Evolutionary conservation across 2,113 vertebrate species (phyloP).

Genomic region (Oceanodroma tethys): DNA sequence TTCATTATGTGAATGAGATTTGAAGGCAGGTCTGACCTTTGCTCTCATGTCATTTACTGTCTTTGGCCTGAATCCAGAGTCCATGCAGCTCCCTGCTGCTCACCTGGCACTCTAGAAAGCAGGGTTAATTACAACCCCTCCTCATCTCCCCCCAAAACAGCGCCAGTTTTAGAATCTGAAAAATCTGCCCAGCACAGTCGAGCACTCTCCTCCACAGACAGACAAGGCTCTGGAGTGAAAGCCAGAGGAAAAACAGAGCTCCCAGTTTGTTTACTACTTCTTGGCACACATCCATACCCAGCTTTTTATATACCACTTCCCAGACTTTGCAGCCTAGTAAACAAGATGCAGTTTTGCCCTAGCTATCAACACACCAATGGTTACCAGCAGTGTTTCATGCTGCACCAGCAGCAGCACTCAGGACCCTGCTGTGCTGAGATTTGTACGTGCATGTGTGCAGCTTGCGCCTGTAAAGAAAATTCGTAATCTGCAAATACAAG

Average conservation of each 20-base stretch:
- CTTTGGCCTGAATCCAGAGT: not conserved
- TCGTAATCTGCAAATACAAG: not conserved
- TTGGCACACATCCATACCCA: slow-evolving; percentile 28
- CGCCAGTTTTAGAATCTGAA: rapidly evolving
- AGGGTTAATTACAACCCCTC: not conserved
- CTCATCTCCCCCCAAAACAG: not conserved
- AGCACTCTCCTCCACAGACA: not conserved
- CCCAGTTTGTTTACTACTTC: slow-evolving; percentile 61
- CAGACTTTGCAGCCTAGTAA: not conserved
- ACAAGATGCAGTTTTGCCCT: not conserved
- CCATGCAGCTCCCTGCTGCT: not conserved
- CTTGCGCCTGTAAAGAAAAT: not conserved
- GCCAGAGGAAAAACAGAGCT: slow-evolving; percentile 39
- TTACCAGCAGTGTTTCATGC: not conserved
- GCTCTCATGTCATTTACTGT: not conserved
- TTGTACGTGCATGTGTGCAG: not conserved
- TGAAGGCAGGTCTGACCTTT: not conserved
- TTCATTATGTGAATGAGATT: not conserved
- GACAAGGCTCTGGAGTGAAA: not conserved
- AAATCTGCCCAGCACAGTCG: not conserved
- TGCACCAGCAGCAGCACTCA: not conserved
- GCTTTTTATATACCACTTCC: not conserved
- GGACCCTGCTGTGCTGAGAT: not conserved
- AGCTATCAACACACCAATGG: not conserved
- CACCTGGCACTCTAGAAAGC: not conserved